A percentile compares a stretch with the other conserved stretches of the same genome.
Evolutionary conservation across 2,797 vertebrate genomes (phyloP).

Genomic region (Poeciliopsis infans): DNA sequence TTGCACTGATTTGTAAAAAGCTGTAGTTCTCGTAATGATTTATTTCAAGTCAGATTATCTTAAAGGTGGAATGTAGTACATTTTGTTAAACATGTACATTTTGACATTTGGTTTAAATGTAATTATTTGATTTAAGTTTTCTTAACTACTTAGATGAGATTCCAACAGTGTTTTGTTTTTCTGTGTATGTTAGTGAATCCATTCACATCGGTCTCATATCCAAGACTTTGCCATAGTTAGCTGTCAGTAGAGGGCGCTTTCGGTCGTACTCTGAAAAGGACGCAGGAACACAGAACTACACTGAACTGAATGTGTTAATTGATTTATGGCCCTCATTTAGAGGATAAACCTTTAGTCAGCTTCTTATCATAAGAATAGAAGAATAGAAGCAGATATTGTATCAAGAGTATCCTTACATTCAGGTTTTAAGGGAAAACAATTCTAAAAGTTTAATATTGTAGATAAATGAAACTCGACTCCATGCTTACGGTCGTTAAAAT

Average conservation of each 20-base stretch:
- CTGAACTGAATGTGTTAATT: not conserved
- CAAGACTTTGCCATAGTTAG: not conserved
- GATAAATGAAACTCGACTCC: not conserved
- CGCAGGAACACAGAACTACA: not conserved
- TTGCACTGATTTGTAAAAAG: not conserved
- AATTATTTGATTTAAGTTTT: not conserved
- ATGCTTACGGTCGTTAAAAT: not conserved
- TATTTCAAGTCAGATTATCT: not conserved
- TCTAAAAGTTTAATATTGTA: not conserved
- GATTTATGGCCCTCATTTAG: not conserved
- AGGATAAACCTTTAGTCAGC: not conserved
- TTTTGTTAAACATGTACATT: not conserved
- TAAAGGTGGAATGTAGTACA: not conserved
- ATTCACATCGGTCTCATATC: not conserved
- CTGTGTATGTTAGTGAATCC: not conserved
- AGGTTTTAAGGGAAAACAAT: not conserved
- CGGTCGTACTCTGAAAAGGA: not conserved
- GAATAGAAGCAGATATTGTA: not conserved
- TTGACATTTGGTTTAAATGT: not conserved
- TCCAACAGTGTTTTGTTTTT: not conserved
- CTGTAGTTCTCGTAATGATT: not conserved
- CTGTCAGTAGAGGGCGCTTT: slow-evolving; percentile 68
- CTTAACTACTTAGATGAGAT: not conserved
- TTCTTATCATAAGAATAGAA: not conserved
- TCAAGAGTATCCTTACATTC: not conserved